These are phyloP conservation scores for Sminthopsis crassicaudata DNA, from an alignment of 2,113 vertebrate genomes.

Conservation along the genomic window DNA sequence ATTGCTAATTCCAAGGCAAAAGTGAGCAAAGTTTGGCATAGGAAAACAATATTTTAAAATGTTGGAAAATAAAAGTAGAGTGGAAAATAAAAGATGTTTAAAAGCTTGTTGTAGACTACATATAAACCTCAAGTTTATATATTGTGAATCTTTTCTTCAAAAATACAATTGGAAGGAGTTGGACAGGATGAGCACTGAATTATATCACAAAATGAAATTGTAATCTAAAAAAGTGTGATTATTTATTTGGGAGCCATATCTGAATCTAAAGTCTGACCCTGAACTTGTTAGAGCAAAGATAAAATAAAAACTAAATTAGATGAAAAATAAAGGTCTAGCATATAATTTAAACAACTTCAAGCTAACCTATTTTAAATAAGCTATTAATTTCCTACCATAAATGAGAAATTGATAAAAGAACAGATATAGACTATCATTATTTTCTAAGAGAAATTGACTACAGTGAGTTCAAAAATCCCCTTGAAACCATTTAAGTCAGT, in stretches of 20 bases:
- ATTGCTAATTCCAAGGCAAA: neutral
- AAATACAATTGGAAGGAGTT: neutral
- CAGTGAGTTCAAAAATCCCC: neutral
- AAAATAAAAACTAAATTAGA: neutral
- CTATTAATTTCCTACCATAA: neutral
- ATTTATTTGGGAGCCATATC: neutral
- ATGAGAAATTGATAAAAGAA: neutral
- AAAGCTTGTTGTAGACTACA: neutral
- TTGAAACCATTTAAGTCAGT: neutral
- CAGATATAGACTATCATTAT: neutral
- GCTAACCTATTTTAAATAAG: neutral
- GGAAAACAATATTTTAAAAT: neutral
- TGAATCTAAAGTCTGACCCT: neutral
- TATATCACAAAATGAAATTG: neutral
- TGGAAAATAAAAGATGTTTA: neutral
- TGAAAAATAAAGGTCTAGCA: neutral
- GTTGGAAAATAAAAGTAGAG: neutral
- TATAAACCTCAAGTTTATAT: neutral
- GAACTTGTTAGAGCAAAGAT: neutral
- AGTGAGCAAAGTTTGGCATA: neutral
- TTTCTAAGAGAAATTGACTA: neutral
- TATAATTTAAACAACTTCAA: neutral
- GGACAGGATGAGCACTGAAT: neutral
- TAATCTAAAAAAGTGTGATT: neutral
- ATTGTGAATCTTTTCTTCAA: neutral